Conservation (phyloP, 1,140 invertebrate genomes). For the Lordiphosa clarofinis region DNA sequence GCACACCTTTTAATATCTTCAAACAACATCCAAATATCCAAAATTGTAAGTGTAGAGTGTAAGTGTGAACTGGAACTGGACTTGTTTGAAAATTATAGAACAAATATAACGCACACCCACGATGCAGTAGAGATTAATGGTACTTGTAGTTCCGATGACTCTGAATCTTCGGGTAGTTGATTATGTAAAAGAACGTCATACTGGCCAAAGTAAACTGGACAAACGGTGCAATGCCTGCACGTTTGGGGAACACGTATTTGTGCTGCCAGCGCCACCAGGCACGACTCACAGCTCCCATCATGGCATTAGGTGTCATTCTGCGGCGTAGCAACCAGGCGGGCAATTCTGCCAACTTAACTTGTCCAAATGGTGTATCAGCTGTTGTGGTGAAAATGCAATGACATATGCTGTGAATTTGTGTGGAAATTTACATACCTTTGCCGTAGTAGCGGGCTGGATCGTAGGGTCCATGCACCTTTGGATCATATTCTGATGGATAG, state of each 20-base stretch:
- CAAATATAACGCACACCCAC: too few relatives aligned
- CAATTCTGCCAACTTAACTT: constrained; percentile 92
- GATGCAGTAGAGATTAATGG: constrained; percentile 82
- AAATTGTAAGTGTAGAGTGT: too few relatives aligned
- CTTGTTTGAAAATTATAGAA: too few relatives aligned
- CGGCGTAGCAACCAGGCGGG: constrained; percentile 90
- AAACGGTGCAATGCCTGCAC: constrained; percentile 86
- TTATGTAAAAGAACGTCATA: constrained; percentile 88
- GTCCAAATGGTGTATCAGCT: constrained; percentile 92
- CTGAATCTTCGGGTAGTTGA: constrained; percentile 90
- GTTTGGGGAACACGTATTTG: constrained; percentile 89
- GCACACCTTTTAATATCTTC: too few relatives aligned
- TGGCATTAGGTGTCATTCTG: constrained; percentile 86
- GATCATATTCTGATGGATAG: constrained; percentile 93
- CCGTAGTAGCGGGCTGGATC: constrained; percentile 95
- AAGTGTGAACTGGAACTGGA: too few relatives aligned
- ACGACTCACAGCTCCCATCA: constrained; percentile 85
- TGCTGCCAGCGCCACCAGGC: constrained; percentile 95
- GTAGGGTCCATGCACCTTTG: constrained; percentile 93
- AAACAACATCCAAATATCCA: too few relatives aligned
- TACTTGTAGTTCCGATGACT: constrained; percentile 88
- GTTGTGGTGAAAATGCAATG: constrained; percentile 75
- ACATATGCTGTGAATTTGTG: constrained; percentile 27
- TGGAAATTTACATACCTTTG: constrained; percentile 86
- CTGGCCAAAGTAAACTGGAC: constrained; percentile 85